Evolutionary conservation across 2,113 vertebrate genomes (phyloP), one percentile per base, ranked within the genome.

Genomic region (Amblyopsis rosae): DNA sequence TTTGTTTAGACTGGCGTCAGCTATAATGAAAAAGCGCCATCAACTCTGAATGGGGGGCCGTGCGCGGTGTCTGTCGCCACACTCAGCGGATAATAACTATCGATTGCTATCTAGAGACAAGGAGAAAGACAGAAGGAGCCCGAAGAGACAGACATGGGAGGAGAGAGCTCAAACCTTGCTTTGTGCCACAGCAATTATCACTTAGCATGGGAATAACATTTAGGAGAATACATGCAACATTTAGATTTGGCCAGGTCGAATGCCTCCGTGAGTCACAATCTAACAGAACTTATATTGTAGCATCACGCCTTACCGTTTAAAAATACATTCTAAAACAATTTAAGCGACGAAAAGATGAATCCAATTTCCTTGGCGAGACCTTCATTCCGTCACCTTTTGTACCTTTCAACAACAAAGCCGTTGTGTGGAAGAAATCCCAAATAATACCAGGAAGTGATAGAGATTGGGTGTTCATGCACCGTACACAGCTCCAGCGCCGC

Each of bases 1-100:
- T 91, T 90, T 92, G 89, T 93, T 92, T 91, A 89, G 88, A 83
- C 89, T 87, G 81, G 88, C 91, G 89, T 93, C 91, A 90, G 84
- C 87, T 76, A 79, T 90, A 91, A 92, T 90, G 87, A 92, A 92
- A 92, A 92, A 90, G 89, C 90, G 89, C 85, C 85, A 89, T 91
- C 88, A 90, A 90, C 83, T 81, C 79, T 73, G 82, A 88, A 85
- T 80, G 78, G 82, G 35, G 71, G 86, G 74, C 83, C 83, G 59
- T 67, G 69, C 79, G 82, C 82, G 76, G 81, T 75, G 77, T 80
- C 85, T 87, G 82, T 89, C 71, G 73, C 73, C 59, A 87, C 85
- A 82, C 86, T 87, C 84, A 65, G 83, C 81, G 88, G 88, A 89
- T 91, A 89, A 92, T 90, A 91, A 92, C 89, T 88, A 91, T 91